Conservation (phyloP, 2,888 invertebrate genomes). For the Bellardia pandia region DNA sequence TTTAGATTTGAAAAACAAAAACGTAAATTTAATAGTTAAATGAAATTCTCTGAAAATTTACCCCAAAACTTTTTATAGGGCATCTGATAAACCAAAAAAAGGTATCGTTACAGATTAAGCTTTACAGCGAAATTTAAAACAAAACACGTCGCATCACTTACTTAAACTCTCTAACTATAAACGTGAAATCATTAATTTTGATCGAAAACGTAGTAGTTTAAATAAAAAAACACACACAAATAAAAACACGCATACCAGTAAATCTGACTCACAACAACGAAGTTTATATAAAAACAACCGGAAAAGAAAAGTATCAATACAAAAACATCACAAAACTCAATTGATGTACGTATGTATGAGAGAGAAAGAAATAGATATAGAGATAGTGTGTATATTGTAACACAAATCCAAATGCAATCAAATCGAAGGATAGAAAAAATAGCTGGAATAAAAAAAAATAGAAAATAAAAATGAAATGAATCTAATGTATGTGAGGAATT, state of each 20-base stretch:
- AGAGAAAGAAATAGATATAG: neutral
- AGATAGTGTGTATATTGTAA: slow-evolving; percentile 32
- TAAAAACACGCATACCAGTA: neutral
- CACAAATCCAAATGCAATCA: slow-evolving; percentile 64
- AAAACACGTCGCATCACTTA: slow-evolving; percentile 70
- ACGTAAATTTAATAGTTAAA: too few species aligned
- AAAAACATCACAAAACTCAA: slow-evolving; percentile 43
- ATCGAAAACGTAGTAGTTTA: slow-evolving; percentile 66
- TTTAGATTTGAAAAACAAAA: too few species aligned
- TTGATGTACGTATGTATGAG: slow-evolving; percentile 12
- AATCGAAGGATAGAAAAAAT: slow-evolving; percentile 28
- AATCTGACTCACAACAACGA: slow-evolving; percentile 21
- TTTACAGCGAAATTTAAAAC: slow-evolving; percentile 32
- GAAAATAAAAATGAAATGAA: slow-evolving; percentile 59
- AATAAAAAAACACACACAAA: slow-evolving; percentile 28
- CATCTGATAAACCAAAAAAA: neutral
- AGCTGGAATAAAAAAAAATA: slow-evolving; percentile 13
- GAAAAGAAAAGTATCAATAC: slow-evolving; percentile 42
- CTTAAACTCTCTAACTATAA: slow-evolving; percentile 67
- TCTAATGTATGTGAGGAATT: slow-evolving; percentile 67
- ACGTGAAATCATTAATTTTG: slow-evolving; percentile 70
- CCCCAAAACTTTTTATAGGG: neutral
- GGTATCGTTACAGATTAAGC: neutral
- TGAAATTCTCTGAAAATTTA: neutral
- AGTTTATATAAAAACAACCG: slow-evolving; percentile 32